phyloP scores from a whole-genome alignment of 2,888 invertebrate genomes.

The Alitta virens region DNA sequence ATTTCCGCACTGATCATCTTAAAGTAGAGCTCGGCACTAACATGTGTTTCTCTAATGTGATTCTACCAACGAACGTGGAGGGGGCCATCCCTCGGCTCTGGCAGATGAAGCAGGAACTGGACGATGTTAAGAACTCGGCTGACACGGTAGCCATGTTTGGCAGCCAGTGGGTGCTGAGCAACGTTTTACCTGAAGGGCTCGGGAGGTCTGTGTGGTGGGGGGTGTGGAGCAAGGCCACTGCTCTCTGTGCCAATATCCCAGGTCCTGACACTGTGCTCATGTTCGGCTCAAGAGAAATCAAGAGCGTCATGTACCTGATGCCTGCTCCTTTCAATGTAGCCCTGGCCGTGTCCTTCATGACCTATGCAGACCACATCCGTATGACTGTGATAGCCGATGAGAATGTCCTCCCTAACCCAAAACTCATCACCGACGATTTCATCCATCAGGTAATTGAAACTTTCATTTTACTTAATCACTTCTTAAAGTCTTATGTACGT shows the following conservation, averaged over 20 bases:
- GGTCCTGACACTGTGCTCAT: constrained; percentile 59
- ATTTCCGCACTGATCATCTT: constrained; percentile 35
- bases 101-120: constrained; percentile 61
- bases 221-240: constrained; percentile 41
- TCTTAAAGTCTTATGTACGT: too few relatives aligned
- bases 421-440: constrained; percentile 53
- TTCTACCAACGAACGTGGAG: constrained; percentile 62
- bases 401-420: constrained; percentile 53
- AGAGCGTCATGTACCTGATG: constrained; percentile 56
- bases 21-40: constrained; percentile 30
- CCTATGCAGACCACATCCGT: constrained; percentile 61
- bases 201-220: constrained; percentile 45
- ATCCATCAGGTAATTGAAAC: constrained; percentile 53
- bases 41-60: constrained; percentile 43
- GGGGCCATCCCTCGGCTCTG: constrained; percentile 64
- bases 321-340: constrained; percentile 59
- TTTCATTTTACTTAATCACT: too few relatives aligned
- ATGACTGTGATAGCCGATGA: constrained; percentile 60
- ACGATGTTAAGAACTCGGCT: constrained; percentile 59
- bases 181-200: constrained; percentile 50
- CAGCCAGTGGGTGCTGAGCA: constrained; percentile 58
- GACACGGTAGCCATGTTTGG: constrained; percentile 61
- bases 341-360: constrained; percentile 61
- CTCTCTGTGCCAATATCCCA: constrained; percentile 58
- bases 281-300: constrained; percentile 55